Evolutionary conservation across 2,113 vertebrate genomes (phyloP), one percentile per base, ranked within the genome.

Genomic region (Agapornis roseicollis): DNA sequence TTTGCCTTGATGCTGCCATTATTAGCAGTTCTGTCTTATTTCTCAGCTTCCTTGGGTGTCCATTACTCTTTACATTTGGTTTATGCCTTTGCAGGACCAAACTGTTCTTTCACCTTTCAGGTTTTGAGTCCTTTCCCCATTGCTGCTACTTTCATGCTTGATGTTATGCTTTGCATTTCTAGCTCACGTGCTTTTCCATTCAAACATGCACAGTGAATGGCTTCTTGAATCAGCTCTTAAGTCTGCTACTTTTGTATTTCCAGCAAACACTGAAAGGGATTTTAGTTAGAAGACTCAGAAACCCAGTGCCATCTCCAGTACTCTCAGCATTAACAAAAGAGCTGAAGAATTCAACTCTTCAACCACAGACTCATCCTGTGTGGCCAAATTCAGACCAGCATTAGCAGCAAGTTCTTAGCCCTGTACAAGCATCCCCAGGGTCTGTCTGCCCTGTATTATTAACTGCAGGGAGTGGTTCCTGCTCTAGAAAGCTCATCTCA

Each of bases 401-500:
- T 1, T 7, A 9, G 0, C 37, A 4, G 17, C 0, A 3, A 60
- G 35, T 35, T 55, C 2, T 16, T 1, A 1, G 13, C 15, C 9
- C 24, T 0, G 5, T 15, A 1, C 0, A 1, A 35, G 24, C 29
- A 3, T 13, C n/a, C 29, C 37, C 0, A 1, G 49, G 44, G 3
- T 28, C 73, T 29, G 28, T 10, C 78, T 0, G 5, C 1, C 35
- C 66, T 44, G 42, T 29, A 0, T 13, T 19, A 4, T 6, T 13
- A 27, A 6, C 33, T 13, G 37, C 69, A 12, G 31, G 6, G 22
- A 7, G 19, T 1, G 9, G n/a, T 4, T 35, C 56, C 56, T 42
- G 58, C 73, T 37, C 25, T 15, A 6, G 23, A 3, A 1, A 20
- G 17, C 44, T 33, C 23, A 0, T 6, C 70, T 31, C 1, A 0